Conservation (phyloP, 2,888 invertebrate genomes). For the Apamea sordens region DNA sequence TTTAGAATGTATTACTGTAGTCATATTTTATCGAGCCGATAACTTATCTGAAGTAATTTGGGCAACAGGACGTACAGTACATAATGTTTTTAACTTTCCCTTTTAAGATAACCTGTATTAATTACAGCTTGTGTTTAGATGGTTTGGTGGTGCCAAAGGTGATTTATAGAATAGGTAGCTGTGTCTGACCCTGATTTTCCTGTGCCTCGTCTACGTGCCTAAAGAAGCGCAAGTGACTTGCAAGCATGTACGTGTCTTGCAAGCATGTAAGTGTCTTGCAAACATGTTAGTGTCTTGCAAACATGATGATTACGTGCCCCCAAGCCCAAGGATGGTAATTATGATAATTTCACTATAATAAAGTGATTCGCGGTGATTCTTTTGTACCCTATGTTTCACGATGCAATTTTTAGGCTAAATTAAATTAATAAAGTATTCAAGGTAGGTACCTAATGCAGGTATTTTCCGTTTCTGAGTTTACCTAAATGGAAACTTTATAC, state of each 20-base stretch:
- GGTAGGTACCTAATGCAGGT: too few relatives aligned
- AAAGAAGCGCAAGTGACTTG: neutral
- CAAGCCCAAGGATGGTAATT: too few relatives aligned
- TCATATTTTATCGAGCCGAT: constrained; percentile 31
- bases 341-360: too few relatives aligned
- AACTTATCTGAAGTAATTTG: constrained; percentile 31
- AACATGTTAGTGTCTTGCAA: too few relatives aligned
- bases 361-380: neutral
- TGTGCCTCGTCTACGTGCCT: too few relatives aligned
- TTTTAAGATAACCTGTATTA: constrained; percentile 2
- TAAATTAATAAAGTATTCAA: neutral
- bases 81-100: constrained; percentile 15
- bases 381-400: neutral
- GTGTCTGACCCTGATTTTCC: neutral
- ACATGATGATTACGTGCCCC: neutral
- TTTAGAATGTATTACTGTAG: constrained; percentile 33
- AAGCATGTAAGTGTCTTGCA: too few relatives aligned
- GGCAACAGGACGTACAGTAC: neutral
- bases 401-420: neutral
- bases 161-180: neutral
- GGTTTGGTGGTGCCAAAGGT: neutral
- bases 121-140: neutral
- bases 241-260: neutral
- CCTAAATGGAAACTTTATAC: neutral
- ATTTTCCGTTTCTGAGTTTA: neutral